Percentiles rank a stretch among this genome's conserved stretches.
Evolutionary conservation across 2,113 vertebrate genomes (phyloP).

Genomic region (Pollimyrus isidori): DNA sequence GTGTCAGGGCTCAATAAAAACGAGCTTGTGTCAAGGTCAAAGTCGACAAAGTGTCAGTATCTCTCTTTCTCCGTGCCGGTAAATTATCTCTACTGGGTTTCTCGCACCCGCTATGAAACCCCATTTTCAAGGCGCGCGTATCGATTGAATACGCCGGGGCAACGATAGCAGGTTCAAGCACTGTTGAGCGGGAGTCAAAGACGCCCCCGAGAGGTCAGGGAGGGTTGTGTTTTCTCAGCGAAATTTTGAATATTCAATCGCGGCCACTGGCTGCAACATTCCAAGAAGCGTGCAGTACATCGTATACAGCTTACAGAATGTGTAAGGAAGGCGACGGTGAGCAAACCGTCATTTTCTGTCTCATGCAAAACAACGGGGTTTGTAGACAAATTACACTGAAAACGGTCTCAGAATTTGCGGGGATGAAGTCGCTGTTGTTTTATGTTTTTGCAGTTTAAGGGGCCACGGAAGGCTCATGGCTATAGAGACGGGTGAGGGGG

Average conservation of each 20-base stretch:
- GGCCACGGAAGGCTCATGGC: not conserved
- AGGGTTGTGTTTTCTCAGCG: not conserved
- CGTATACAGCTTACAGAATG: conserved; percentile 12
- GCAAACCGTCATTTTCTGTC: conserved; percentile 30
- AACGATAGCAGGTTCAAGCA: not conserved
- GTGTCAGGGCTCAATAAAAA: not conserved
- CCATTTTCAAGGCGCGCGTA: not conserved
- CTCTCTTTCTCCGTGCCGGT: not conserved
- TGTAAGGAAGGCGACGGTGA: conserved; percentile 27
- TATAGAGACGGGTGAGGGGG: not conserved
- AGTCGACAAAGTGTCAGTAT: not conserved
- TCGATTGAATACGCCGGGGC: conserved; percentile 7
- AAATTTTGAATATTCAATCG: not conserved
- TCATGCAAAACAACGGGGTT: not conserved
- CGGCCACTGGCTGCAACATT: not conserved
- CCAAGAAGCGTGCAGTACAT: not conserved
- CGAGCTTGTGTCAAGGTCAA: conserved; percentile 14
- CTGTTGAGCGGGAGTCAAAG: not conserved
- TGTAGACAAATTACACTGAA: not conserved
- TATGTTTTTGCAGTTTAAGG: not conserved
- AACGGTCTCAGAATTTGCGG: not conserved
- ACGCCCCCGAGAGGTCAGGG: not conserved
- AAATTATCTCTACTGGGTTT: conserved; percentile 10
- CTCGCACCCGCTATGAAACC: not conserved
- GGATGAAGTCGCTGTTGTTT: not conserved